Evolutionary conservation across 2,113 vertebrate species (phyloP).

Genomic region (Cnemophilus loriae): DNA sequence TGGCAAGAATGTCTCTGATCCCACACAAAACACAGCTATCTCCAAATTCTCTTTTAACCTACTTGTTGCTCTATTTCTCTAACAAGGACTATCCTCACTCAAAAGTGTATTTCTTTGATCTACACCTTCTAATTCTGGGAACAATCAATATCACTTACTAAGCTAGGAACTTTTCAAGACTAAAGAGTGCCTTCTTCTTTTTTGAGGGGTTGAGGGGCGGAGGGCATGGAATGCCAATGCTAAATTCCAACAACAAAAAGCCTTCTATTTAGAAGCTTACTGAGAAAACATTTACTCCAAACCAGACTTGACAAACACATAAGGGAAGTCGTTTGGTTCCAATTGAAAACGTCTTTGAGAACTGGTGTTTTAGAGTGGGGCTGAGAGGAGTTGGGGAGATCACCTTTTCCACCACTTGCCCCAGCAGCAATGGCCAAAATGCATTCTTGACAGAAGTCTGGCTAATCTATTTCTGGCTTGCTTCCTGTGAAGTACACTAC

Average conservation of each 20-base stretch:
- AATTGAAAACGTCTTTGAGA: not conserved
- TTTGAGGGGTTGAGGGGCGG: accelerated
- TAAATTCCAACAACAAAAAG: not conserved
- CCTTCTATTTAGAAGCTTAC: not conserved
- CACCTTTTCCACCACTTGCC: not conserved
- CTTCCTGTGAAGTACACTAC: not conserved
- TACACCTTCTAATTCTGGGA: not conserved
- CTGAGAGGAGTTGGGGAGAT: not conserved
- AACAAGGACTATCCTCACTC: not conserved
- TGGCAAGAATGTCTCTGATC: not conserved
- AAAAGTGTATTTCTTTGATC: not conserved
- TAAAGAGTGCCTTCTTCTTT: not conserved
- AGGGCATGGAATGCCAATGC: not conserved
- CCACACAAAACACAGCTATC: not conserved
- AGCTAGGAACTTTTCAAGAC: not conserved
- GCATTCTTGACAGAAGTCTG: not conserved
- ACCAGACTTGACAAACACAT: not conserved
- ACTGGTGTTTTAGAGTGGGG: not conserved
- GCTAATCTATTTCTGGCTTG: not conserved
- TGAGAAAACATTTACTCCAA: not conserved
- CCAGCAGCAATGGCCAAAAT: not conserved
- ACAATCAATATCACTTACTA: not conserved
- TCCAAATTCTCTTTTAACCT: not conserved
- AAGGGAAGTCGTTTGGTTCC: not conserved
- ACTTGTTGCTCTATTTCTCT: not conserved